phyloP scores from a whole-genome alignment of 2,797 vertebrate species.

The Hypotaenidia okinawae region DNA sequence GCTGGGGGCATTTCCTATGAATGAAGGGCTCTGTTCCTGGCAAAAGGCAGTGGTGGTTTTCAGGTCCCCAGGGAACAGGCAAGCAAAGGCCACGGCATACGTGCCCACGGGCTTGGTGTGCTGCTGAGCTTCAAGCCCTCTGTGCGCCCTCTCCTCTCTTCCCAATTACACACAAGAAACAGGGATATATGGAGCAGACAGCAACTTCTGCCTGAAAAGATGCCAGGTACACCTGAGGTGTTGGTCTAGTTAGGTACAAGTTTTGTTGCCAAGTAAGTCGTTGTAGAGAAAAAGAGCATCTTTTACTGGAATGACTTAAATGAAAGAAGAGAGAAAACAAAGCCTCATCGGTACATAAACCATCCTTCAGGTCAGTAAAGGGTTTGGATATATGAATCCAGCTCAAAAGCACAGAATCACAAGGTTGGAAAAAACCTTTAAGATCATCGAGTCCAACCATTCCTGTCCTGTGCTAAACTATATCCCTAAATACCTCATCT shows the following conservation, averaged over 20 bases:
- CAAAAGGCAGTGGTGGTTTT: background rate
- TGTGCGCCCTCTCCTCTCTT: background rate
- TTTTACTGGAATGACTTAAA: background rate
- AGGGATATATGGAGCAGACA: background rate
- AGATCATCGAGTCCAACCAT: too few relatives aligned
- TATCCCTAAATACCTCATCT: too few relatives aligned
- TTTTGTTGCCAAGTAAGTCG: background rate
- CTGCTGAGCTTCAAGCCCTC: background rate
- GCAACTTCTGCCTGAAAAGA: background rate
- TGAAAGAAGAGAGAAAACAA: background rate
- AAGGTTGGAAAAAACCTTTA: too few relatives aligned
- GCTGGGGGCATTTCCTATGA: background rate
- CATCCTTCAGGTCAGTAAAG: background rate
- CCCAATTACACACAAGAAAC: background rate
- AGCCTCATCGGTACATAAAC: background rate
- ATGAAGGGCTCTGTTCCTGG: slow-evolving; percentile 1
- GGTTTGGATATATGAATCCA: background rate
- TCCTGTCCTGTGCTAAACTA: too few relatives aligned
- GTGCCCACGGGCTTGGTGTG: background rate
- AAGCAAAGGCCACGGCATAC: background rate
- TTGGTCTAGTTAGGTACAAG: background rate
- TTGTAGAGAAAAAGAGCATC: background rate
- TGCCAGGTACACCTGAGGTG: too few relatives aligned
- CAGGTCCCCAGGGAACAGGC: background rate
- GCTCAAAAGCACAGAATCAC: background rate